A percentile compares a stretch with the other conserved stretches of the same genome.
Evolutionary conservation across 2,113 vertebrate genomes (phyloP).

Genomic region (Anguilla rostrata): DNA sequence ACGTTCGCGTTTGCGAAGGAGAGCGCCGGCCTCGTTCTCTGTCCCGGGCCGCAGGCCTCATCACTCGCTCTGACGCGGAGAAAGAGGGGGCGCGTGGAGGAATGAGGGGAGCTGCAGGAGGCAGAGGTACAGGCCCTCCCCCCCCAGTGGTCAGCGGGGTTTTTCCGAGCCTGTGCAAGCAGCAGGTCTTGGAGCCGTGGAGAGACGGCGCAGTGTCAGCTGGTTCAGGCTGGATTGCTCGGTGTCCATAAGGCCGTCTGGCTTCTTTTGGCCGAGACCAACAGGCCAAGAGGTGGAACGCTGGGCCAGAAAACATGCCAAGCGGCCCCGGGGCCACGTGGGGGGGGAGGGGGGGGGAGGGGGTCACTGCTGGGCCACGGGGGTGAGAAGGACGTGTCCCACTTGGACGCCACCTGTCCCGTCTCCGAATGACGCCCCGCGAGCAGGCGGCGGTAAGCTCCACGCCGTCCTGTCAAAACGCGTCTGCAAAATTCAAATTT

Average conservation of each 20-base stretch:
- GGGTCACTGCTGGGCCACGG: not conserved
- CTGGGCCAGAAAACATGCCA: not conserved
- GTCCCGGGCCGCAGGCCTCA: not conserved
- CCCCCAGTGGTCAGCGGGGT: not conserved
- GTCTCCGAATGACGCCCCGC: not conserved
- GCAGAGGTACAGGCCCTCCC: not conserved
- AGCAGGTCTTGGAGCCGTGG: not conserved
- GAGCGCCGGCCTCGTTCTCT: not conserved
- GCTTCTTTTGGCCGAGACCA: not conserved
- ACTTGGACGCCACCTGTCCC: not conserved
- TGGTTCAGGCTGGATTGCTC: constrained; percentile 4
- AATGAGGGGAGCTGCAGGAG: not conserved
- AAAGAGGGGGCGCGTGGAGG: not conserved
- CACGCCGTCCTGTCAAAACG: not conserved
- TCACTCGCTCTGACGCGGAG: not conserved
- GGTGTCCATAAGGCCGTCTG: constrained; percentile 13
- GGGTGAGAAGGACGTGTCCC: not conserved
- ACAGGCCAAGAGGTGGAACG: not conserved
- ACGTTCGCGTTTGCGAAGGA: not conserved
- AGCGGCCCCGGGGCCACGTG: not conserved
- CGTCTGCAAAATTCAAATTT: no score
- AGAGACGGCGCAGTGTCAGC: not conserved
- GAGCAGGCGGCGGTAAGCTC: not conserved
- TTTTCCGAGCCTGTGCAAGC: not conserved
- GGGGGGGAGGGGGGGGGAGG: not conserved